These are phyloP conservation scores for Aplodontia rufa DNA, from an alignment of 2,113 vertebrate genomes.

Conservation along the genomic window DNA sequence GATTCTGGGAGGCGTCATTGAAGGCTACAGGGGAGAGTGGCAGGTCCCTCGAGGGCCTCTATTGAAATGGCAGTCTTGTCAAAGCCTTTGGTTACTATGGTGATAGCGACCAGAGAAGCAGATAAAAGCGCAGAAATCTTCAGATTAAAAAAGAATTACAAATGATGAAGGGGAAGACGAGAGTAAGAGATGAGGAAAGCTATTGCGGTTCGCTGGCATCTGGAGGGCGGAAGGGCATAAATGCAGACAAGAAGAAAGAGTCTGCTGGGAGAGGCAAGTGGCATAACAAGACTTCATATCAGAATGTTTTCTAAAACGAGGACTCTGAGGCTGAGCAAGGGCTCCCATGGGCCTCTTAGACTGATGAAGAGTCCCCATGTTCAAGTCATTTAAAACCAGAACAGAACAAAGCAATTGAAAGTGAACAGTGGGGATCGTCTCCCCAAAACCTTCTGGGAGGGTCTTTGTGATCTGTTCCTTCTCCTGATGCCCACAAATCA, in stretches of 20 bases:
- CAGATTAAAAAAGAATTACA: background rate
- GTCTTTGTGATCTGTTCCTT: background rate
- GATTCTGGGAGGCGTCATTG: background rate
- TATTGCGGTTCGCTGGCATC: background rate
- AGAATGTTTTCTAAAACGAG: constrained; percentile 54
- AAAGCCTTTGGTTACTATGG: constrained; percentile 48
- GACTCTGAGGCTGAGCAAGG: constrained; percentile 31
- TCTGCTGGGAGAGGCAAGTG: constrained; percentile 13
- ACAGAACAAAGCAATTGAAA: constrained; percentile 48
- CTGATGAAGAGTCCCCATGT: constrained; percentile 50
- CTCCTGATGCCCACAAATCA: constrained; percentile 28
- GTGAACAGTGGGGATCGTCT: background rate
- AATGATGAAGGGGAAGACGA: background rate
- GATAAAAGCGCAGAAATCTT: constrained; percentile 25
- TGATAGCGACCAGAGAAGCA: constrained; percentile 2
- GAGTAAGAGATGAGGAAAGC: constrained; percentile 22
- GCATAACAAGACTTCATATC: constrained; percentile 51
- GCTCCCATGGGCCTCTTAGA: constrained; percentile 52
- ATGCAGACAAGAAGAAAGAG: background rate
- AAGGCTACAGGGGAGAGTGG: background rate
- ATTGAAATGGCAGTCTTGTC: constrained; percentile 4
- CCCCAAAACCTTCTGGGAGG: background rate
- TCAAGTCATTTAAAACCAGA: constrained; percentile 59
- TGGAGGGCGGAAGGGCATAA: background rate
- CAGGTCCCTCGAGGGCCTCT: background rate